Evolutionary conservation across 1,140 invertebrate species (phyloP), one percentile per base, ranked within the genome.

Genomic region (Pseudomyrmex concolor): DNA sequence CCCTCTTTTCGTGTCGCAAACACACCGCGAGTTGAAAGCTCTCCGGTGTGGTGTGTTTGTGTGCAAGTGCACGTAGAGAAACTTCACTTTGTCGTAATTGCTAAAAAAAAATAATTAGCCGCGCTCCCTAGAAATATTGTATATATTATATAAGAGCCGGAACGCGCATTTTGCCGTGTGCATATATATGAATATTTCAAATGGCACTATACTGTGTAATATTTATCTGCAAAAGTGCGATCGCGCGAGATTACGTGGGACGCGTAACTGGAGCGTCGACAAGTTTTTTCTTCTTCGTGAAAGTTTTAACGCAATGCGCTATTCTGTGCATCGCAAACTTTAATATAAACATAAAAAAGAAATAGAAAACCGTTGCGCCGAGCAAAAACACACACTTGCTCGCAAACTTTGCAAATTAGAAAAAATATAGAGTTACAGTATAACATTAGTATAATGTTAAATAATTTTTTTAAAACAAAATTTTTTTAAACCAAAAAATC

Each of bases 141-240:
- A 78, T 63, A 45, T 73, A 45, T 73, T 34, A 34, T 34, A 34
- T 34, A 5, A 34, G 34, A 34, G 34, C 34, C 34, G 34, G 34
- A 34, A 34, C 34, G 13, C 50, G 50, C 50, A 12, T 51, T 51
- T 51, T 51, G 34, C 50, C 9, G 13, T 3, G 50, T 51, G 50
- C 50, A 51, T 51, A 51, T 51, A 13, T 13, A 51, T 51, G 7
- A 13, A 51, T 63, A 50, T 66, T 19, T 48, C 76, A 50, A 59
- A 48, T n/a, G 15, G 55, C 54, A 43, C 34, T 34, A 34, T 19
- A 45, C 19, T 48, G 59, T 71, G 48, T 12, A 12, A 80, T 71
- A 80, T 80, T 80, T 80, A 80, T 80, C 59, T 71, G 55, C 55
- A 55, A 80, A 80, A 71, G 54, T 80, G 45, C 54, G 66, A 80